Conservation (phyloP, 2,113 vertebrate species). For the Proterorhinus semilunaris region DNA sequence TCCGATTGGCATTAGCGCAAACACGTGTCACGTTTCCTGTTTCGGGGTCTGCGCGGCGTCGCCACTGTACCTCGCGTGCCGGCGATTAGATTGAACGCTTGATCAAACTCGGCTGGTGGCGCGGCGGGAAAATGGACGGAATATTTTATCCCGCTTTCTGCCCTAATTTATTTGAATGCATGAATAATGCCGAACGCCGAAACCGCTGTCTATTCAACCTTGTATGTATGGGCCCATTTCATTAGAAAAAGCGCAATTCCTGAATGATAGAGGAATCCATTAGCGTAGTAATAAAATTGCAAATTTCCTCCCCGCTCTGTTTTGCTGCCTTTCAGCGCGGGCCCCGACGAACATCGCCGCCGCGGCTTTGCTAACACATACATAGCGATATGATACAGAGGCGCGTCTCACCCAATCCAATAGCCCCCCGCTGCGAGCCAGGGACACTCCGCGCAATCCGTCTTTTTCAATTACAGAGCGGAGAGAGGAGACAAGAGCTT, state of each 20-base stretch:
- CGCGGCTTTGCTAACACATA: conserved; percentile 44
- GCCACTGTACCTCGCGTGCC: conserved; percentile 26
- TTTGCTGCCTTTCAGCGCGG: conserved; percentile 60
- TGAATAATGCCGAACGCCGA: conserved; percentile 69
- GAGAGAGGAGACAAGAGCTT: conserved; percentile 55
- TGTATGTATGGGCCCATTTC: conserved; percentile 67
- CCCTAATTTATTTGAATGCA: conserved; percentile 69
- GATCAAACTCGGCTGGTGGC: conserved; percentile 55
- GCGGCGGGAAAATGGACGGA: conserved; percentile 53
- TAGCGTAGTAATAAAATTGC: conserved; percentile 77
- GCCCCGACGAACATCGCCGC: conserved; percentile 47
- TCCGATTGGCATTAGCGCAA: conserved; percentile 49
- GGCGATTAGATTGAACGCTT: conserved; percentile 61
- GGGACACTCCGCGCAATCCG: conserved; percentile 70
- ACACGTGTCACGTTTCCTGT: conserved; percentile 6
- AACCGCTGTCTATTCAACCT: conserved; percentile 70
- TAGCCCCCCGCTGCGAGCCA: conserved; percentile 61
- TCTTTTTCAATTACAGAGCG: conserved; percentile 71
- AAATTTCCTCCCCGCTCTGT: conserved; percentile 70
- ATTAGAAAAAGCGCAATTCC: conserved; percentile 71
- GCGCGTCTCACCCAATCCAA: conserved; percentile 68
- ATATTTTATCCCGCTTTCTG: conserved; percentile 66
- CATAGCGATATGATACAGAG: conserved; percentile 61
- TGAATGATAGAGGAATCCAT: conserved; percentile 71
- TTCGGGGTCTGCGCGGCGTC: conserved; percentile 35